Evolutionary conservation across 2,888 invertebrate species (phyloP).

Genomic region (Actias luna): DNA sequence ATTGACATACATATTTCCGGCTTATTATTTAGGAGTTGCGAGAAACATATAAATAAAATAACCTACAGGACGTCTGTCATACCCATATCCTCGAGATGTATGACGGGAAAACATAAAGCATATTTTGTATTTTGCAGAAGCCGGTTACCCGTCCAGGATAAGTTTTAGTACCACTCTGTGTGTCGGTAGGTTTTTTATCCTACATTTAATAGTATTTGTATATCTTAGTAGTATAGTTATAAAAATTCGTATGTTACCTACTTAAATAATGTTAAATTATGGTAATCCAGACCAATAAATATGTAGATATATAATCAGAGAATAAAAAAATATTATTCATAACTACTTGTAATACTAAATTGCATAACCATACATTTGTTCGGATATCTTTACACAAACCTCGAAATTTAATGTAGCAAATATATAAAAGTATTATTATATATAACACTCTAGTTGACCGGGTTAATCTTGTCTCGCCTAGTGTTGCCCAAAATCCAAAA

Average conservation of each 20-base stretch:
- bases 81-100: conserved; percentile 4
- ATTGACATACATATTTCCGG: background rate
- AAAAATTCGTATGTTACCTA: background rate
- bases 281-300: background rate
- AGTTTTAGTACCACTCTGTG: conserved; percentile 18
- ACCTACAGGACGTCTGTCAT: background rate
- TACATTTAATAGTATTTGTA: background rate
- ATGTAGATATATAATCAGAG: background rate
- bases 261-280: background rate
- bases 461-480: no score
- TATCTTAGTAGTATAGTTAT: background rate
- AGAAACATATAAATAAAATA: background rate
- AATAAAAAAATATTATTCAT: no score
- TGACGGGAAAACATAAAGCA: conserved; percentile 8
- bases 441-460: no score
- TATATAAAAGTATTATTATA: no score
- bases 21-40: background rate
- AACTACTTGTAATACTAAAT: no score
- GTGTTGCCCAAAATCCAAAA: no score
- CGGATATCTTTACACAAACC: no score
- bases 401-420: no score
- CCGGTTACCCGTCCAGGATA: conserved; percentile 33
- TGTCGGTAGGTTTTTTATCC: background rate
- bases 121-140: conserved; percentile 39
- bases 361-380: no score